Evolutionary conservation across 2,888 invertebrate genomes (phyloP), one percentile per base, ranked within the genome.

Genomic region (Exocentrus adspersus): DNA sequence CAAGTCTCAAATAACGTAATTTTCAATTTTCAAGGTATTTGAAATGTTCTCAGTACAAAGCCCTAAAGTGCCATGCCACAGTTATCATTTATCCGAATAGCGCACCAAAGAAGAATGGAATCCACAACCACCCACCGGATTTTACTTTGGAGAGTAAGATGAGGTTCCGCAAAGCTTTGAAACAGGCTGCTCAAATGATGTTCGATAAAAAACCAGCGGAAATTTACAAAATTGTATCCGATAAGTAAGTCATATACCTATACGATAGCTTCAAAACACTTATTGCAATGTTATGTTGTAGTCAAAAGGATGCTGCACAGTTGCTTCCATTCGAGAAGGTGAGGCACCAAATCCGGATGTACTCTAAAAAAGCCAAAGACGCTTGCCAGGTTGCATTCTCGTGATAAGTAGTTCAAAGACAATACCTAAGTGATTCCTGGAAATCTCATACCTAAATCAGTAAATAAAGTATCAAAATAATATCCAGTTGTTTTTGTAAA

Each of bases 111-210:
- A 37, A 14, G 16, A 41, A 53, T 16, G 41, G 41, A 14, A 7
- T 20, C 14, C 53, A 53, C 16, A 53, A 53, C 14, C 53, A 53
- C 24, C 53, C 53, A 1, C 53, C 53, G 42, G 53, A 53, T 24
- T 53, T 53, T 21, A 21, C 53, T 9, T 30, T 42, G 14, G 21
- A 53, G 19, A 53, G 53, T 20, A 37, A 41, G 19, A 53, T 42
- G 53, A 41, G 21, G 16, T 53, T 53, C 19, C 53, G 53, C 42
- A 37, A 53, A 7, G 42, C 53, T 21, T 16, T 53, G 10, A 53
- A 41, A 21, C 21, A 53, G 2, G 16, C 53, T 12, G 53, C 53
- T 7, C 53, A 53, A 7, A 6, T 53, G 7, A 42, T 53, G 53
- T 53, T 12, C 14, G 41, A 24, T 21, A 30, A 19, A 14, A 7